Base-by-base conservation (phyloP, 2,888 invertebrate genomes). In the Synergus laeviventris region DNA sequence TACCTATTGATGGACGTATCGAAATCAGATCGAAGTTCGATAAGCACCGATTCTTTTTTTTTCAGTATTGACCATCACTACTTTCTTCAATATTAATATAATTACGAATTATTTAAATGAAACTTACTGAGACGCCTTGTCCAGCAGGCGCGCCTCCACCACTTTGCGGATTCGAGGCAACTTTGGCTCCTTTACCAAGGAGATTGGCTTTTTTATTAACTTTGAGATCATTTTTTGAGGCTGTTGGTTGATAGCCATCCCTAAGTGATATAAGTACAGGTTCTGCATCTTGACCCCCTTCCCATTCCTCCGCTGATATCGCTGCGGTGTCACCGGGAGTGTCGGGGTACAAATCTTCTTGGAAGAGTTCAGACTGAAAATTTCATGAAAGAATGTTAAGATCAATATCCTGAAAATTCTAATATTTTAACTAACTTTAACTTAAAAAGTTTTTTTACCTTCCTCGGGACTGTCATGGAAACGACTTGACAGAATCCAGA, bases 401-500 rank as follows among this genome's bases (percentile, higher is more conserved):
- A 39, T 36, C 8, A 1, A 62, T 1, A 36, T 38, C 9, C 8
- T 61, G 9, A 36, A 1, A 61, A 36, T n/a, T 36, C 2, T 38
- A n/a, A 36, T 62, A 11, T 38, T 62, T 36, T 1, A 11, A 36
- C 4, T n/a, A 36, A 9, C 11, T 11, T 16, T 8, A 36, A 62
- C 16, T 36, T 12, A 18, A 18, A 56, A 18, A 56, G 5, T 11
- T 21, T 12, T 11, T 8, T 9, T 49, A 94, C 94, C 93, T 98
- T 98, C 90, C 99, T 94, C 36, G 99, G 99, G 77, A 99, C 99
- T 76, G 98, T 98, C 98, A 99, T 98, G n/a, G 98, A 97, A 78
- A 98, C 94, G 82, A 96, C 96, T 93, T 99, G 99, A 91, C 98
- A 98, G 74, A 98, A 92, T 75, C 97, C 97, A 42, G 96, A 97